phyloP scores from a whole-genome alignment of 2,797 vertebrate species.

The Anguilla marmorata region DNA sequence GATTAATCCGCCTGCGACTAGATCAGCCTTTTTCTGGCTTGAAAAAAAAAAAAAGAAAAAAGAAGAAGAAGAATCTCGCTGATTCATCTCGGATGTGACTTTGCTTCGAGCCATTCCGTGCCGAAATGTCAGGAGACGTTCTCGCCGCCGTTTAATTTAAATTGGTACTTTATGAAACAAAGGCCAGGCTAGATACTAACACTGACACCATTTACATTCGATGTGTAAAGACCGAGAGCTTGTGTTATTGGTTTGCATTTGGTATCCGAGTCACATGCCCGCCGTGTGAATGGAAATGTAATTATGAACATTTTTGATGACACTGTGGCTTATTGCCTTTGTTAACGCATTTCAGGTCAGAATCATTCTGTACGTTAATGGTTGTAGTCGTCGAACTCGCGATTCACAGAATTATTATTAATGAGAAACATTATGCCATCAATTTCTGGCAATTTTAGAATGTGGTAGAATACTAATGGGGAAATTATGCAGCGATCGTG shows the following conservation, averaged over 20 bases:
- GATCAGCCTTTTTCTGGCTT: slow-evolving; percentile 69
- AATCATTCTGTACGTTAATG: background rate
- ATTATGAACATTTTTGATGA: background rate
- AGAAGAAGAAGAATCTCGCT: slow-evolving; percentile 53
- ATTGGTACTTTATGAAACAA: slow-evolving; percentile 2
- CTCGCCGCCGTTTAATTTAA: background rate
- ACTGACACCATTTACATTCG: background rate
- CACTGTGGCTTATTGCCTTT: background rate
- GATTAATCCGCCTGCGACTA: slow-evolving; percentile 77
- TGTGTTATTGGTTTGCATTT: background rate
- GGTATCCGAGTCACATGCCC: background rate
- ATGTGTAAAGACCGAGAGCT: background rate
- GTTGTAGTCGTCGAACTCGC: background rate
- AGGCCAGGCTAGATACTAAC: background rate
- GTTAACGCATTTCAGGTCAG: background rate
- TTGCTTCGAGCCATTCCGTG: slow-evolving; percentile 65
- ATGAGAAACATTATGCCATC: slow-evolving; percentile 1
- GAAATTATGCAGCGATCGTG: slow-evolving; percentile 19
- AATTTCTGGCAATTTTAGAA: slow-evolving; percentile 25
- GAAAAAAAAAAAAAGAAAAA: slow-evolving; percentile 38
- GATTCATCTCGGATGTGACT: slow-evolving; percentile 73
- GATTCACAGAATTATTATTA: background rate
- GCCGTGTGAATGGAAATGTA: background rate
- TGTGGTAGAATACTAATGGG: slow-evolving; percentile 4
- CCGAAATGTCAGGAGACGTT: background rate